Conservation (phyloP, 2,113 vertebrate genomes). For the Semnopithecus entellus region DNA sequence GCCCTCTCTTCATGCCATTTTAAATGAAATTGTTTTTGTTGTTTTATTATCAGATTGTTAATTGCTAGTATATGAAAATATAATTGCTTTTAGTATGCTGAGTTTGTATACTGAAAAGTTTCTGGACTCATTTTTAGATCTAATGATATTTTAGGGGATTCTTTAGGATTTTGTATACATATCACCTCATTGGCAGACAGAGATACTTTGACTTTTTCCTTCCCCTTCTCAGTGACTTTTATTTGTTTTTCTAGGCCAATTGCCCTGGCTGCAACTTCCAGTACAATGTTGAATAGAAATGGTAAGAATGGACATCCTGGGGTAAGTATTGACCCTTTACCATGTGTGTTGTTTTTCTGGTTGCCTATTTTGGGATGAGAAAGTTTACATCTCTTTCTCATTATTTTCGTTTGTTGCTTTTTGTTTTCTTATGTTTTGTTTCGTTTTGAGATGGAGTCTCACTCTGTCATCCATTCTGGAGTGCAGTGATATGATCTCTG, state of each 20-base stretch:
- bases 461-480: too few relatives aligned
- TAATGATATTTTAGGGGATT: background rate
- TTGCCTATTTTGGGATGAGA: background rate
- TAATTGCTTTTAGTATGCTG: background rate
- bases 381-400: background rate
- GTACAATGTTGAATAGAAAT: background rate
- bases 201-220: background rate
- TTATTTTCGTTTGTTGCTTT: too few relatives aligned
- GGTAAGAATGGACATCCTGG: background rate
- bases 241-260: background rate
- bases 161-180: background rate
- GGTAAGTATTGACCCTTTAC: background rate
- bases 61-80: background rate
- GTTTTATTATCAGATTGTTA: background rate
- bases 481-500: too few relatives aligned
- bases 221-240: background rate
- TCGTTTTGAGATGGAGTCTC: too few relatives aligned
- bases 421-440: too few relatives aligned
- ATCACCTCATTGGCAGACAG: background rate
- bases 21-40: background rate
- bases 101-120: background rate
- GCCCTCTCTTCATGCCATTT: background rate
- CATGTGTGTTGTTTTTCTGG: background rate
- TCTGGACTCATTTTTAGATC: background rate
- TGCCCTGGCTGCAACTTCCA: background rate